Evolutionary conservation across 2,113 vertebrate species (phyloP).

Genomic region (Alexandromys fortis): DNA sequence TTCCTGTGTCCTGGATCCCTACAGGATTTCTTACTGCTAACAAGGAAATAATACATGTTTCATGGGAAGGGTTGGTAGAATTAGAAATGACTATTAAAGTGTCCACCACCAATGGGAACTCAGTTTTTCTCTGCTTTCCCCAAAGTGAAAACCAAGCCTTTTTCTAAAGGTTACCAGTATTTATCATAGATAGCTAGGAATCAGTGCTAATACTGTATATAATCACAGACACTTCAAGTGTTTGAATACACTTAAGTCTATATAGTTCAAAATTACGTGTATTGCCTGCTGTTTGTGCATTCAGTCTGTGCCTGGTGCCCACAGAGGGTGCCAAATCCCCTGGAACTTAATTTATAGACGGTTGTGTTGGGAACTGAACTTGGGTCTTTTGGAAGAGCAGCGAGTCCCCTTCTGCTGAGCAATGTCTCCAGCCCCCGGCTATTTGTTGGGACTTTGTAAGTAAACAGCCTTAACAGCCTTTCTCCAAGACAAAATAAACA

Average conservation of each 20-base stretch:
- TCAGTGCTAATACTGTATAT: not conserved
- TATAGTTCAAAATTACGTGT: not conserved
- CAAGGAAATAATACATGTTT: not conserved
- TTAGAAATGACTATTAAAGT: constrained; percentile 2
- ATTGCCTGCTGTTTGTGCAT: not conserved
- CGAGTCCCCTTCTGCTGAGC: no score
- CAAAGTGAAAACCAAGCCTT: constrained; percentile 1
- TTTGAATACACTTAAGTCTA: constrained; percentile 2
- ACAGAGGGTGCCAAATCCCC: not conserved
- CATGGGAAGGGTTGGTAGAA: not conserved
- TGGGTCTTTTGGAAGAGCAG: not conserved
- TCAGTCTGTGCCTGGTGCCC: not conserved
- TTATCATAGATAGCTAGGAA: not conserved
- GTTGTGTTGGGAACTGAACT: not conserved
- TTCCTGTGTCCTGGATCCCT: not conserved
- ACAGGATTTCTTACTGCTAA: not conserved
- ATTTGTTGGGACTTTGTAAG: not conserved
- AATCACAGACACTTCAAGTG: not conserved
- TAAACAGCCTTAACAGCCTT: not conserved
- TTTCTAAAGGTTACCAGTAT: not conserved
- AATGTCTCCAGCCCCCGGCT: not conserved
- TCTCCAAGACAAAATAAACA: not conserved
- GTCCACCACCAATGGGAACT: not conserved
- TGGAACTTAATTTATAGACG: not conserved
- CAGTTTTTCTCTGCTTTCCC: not conserved